Percentiles rank a stretch among this genome's conserved stretches.
These are phyloP conservation scores for Macaria notata DNA, from an alignment of 2,888 invertebrate genomes.

Conservation along the genomic window DNA sequence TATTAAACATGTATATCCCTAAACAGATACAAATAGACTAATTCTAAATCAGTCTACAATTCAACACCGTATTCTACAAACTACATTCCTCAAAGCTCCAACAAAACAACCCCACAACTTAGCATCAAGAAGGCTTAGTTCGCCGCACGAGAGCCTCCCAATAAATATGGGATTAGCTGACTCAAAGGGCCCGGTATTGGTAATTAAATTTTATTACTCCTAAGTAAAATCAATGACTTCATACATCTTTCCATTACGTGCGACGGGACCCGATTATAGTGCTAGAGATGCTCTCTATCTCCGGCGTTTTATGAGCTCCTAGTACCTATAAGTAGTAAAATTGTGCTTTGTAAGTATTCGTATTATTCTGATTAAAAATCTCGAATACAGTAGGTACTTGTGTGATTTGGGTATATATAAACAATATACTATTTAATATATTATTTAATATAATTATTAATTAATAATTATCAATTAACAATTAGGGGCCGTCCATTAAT, in stretches of 20 bases:
- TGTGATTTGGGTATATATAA: no score
- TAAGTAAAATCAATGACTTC: slow-evolving; percentile 62
- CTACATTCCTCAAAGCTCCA: slow-evolving; percentile 1
- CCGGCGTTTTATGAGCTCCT: slow-evolving; percentile 1
- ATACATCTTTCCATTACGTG: slow-evolving; percentile 39
- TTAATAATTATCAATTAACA: no score
- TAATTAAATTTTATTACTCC: slow-evolving; percentile 67
- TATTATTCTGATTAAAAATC: no score
- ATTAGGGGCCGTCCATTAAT: no score
- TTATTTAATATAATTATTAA: no score
- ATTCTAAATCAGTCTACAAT: no score
- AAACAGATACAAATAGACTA: no score
- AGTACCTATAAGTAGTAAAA: background rate
- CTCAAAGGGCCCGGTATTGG: slow-evolving; percentile 32
- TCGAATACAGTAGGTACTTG: no score
- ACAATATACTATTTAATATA: no score
- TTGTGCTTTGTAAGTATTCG: no score
- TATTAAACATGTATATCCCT: no score
- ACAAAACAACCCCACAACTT: slow-evolving; percentile 46
- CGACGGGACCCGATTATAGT: slow-evolving; percentile 20
- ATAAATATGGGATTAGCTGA: slow-evolving; percentile 70
- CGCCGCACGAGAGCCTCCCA: slow-evolving; percentile 35
- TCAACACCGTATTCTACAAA: no score
- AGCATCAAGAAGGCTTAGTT: slow-evolving; percentile 43
- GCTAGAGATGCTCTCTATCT: background rate